phyloP scores from a whole-genome alignment of 2,888 invertebrate genomes.

The Trichogramma evanescens region DNA sequence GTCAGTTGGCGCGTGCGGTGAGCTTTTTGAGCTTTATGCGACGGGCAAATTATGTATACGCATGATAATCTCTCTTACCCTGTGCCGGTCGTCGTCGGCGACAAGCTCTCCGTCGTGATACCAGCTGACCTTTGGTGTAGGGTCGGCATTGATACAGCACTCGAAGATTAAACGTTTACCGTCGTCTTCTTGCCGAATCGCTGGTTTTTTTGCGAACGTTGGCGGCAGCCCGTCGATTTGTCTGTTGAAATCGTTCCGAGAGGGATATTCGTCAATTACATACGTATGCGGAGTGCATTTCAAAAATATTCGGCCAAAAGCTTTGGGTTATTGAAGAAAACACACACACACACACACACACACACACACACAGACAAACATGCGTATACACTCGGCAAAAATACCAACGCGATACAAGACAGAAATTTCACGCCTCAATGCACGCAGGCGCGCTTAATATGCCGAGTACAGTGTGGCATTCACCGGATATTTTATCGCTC shows the following conservation, averaged over 20 bases:
- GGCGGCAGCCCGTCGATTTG: slow-evolving; percentile 97
- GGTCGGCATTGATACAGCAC: slow-evolving; percentile 90
- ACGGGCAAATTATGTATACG: background rate
- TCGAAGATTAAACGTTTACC: slow-evolving; percentile 89
- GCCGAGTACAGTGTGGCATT: no score
- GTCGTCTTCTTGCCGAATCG: slow-evolving; percentile 94
- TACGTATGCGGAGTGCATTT: no score
- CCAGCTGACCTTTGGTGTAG: slow-evolving; percentile 82
- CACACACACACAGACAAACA: no score
- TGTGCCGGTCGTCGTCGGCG: slow-evolving; percentile 75
- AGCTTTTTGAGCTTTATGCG: background rate
- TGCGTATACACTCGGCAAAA: no score
- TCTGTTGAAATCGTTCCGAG: slow-evolving; percentile 51
- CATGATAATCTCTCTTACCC: slow-evolving; percentile 53
- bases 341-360: no score
- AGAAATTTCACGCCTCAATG: no score
- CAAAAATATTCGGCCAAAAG: no score
- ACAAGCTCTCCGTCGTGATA: slow-evolving; percentile 81
- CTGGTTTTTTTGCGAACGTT: slow-evolving; percentile 95
- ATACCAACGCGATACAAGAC: no score
- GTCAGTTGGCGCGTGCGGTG: background rate
- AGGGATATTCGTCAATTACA: no score
- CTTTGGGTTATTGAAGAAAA: no score
- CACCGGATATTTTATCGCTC: no score
- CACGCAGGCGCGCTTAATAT: no score